Conservation (phyloP, 1,140 invertebrate species). For the Drosophila parabipectinata region DNA sequence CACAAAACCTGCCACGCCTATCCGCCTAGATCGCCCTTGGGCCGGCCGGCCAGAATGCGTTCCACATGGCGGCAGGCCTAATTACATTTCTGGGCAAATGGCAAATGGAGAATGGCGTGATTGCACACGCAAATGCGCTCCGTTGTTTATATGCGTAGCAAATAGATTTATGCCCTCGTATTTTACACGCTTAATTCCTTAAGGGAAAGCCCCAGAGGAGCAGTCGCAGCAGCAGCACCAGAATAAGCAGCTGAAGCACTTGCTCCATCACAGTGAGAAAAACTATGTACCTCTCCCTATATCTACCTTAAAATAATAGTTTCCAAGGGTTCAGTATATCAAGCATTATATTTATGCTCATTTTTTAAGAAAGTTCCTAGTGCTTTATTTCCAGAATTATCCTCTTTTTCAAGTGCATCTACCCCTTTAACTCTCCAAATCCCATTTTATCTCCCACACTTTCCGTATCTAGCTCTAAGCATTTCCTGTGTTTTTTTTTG, state of each 20-base stretch:
- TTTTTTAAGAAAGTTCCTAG: too few relatives aligned
- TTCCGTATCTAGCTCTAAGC: constrained; percentile 13
- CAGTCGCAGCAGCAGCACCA: constrained; percentile 25
- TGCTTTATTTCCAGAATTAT: neutral
- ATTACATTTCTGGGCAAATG: constrained; percentile 74
- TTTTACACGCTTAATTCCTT: constrained; percentile 77
- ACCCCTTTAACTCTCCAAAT: neutral
- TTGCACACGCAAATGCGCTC: constrained; percentile 61
- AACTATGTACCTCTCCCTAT: neutral
- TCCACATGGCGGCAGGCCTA: constrained; percentile 78
- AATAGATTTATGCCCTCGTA: constrained; percentile 81
- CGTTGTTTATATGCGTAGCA: constrained; percentile 73
- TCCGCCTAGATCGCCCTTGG: constrained; percentile 21
- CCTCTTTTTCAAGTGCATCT: neutral
- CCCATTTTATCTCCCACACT: neutral
- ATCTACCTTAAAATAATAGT: neutral
- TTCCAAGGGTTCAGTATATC: too few relatives aligned
- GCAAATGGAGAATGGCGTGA: constrained; percentile 68
- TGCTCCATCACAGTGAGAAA: constrained; percentile 22
- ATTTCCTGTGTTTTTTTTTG: constrained; percentile 15
- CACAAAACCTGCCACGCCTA: neutral
- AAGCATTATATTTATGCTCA: too few relatives aligned
- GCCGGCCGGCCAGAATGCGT: constrained; percentile 58
- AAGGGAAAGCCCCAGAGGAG: constrained; percentile 35
- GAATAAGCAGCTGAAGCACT: constrained; percentile 43